phyloP scores from a whole-genome alignment of 2,888 invertebrate genomes.

The Flabesymbios commensalis region DNA sequence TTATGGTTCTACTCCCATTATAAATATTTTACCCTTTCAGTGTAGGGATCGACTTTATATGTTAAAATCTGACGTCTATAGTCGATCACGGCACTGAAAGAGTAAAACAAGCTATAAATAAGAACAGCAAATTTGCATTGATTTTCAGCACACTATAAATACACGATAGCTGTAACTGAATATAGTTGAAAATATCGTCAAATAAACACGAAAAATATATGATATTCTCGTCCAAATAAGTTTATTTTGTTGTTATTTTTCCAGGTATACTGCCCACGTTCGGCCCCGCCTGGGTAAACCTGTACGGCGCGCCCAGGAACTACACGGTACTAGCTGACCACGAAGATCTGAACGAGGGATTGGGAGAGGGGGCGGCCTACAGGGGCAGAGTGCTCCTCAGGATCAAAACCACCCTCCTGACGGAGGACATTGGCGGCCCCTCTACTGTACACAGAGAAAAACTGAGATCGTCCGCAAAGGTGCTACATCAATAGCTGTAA shows the following conservation, averaged over 20 bases:
- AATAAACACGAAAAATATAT: neutral
- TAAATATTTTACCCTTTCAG: too few relatives aligned
- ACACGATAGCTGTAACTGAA: too few relatives aligned
- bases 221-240: neutral
- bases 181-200: too few relatives aligned
- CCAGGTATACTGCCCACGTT: constrained; percentile 43
- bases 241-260: neutral
- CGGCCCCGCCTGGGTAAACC: constrained; percentile 43
- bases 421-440: constrained; percentile 6
- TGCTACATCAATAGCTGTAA: too few relatives aligned
- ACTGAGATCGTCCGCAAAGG: too few relatives aligned
- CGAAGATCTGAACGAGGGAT: constrained; percentile 39
- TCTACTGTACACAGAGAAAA: constrained; percentile 23
- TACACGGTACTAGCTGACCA: constrained; percentile 32
- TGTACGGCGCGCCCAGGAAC: constrained; percentile 40
- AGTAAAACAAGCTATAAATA: too few relatives aligned
- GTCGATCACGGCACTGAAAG: too few relatives aligned
- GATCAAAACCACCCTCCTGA: constrained; percentile 34
- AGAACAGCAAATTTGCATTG: too few relatives aligned
- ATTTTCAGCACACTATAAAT: too few relatives aligned
- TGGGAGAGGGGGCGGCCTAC: constrained; percentile 41
- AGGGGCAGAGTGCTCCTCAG: constrained; percentile 40
- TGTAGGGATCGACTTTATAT: too few relatives aligned
- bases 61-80: too few relatives aligned
- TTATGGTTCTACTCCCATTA: too few relatives aligned